phyloP scores from a whole-genome alignment of 2,113 vertebrate genomes.

The Corythornis cristatus region DNA sequence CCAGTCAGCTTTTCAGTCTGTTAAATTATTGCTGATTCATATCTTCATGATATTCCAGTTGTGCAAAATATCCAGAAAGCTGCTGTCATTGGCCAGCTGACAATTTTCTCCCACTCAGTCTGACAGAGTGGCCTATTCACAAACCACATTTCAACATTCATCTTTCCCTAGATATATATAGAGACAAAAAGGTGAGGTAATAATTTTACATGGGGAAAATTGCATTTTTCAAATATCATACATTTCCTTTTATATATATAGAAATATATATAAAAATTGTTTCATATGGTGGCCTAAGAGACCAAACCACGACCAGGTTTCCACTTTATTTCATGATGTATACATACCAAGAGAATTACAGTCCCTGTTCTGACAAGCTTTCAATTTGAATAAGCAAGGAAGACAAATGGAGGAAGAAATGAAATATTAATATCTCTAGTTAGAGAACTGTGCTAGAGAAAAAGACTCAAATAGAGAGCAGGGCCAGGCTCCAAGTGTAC shows the following conservation, averaged over 20 bases:
- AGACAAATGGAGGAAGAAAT: slow-evolving; percentile 54
- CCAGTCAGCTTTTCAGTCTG: background rate
- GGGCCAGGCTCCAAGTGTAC: background rate
- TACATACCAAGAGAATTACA: slow-evolving; percentile 59
- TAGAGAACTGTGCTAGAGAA: background rate
- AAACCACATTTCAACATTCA: background rate
- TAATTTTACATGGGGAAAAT: background rate
- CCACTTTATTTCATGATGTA: slow-evolving; percentile 33
- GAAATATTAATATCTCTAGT: slow-evolving; percentile 57
- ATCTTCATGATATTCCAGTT: background rate
- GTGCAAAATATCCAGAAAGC: background rate
- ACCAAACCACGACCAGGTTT: slow-evolving; percentile 40
- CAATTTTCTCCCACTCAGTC: background rate
- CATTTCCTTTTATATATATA: background rate
- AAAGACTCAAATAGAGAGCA: slow-evolving; percentile 5
- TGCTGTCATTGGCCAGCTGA: background rate
- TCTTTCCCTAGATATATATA: background rate
- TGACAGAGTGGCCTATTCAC: background rate
- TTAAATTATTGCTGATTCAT: slow-evolving; percentile 13
- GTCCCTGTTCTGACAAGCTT: slow-evolving; percentile 62
- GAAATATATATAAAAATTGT: background rate
- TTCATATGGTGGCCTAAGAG: background rate
- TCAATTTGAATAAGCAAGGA: slow-evolving; percentile 59
- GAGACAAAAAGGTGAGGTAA: background rate
- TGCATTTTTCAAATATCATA: background rate